Percentiles rank a stretch among this genome's conserved stretches.
These are phyloP conservation scores for Drosophila auraria DNA, from an alignment of 1,140 invertebrate genomes.

Conservation along the genomic window DNA sequence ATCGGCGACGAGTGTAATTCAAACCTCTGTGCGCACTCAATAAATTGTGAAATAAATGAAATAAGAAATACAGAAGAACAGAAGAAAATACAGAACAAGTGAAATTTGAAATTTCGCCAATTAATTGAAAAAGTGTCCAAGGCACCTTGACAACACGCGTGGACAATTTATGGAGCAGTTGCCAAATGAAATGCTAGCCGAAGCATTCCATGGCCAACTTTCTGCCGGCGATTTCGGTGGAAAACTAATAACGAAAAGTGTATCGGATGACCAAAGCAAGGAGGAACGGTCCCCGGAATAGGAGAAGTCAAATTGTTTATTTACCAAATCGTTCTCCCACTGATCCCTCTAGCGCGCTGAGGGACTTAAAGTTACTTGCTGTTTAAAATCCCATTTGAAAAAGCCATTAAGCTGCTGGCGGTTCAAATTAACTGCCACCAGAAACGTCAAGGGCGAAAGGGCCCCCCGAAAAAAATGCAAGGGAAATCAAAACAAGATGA, in stretches of 20 bases:
- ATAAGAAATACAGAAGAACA: constrained; percentile 15
- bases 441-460: constrained; percentile 47
- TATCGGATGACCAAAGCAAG: constrained; percentile 31
- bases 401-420: constrained; percentile 55
- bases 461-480: constrained; percentile 21
- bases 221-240: constrained; percentile 14
- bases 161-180: constrained; percentile 33
- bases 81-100: constrained; percentile 11
- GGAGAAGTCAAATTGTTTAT: constrained; percentile 11
- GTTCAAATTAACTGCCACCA: constrained; percentile 71
- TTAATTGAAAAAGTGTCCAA: constrained; percentile 71
- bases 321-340: not conserved
- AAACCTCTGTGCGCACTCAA: constrained; percentile 37
- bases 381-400: constrained; percentile 62
- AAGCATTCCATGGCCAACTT: constrained; percentile 23
- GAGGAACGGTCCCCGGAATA: not conserved
- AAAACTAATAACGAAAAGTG: constrained; percentile 47
- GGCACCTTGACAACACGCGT: constrained; percentile 43
- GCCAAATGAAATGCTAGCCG: constrained; percentile 22
- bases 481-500: constrained; percentile 42
- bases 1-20: constrained; percentile 42
- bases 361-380: constrained; percentile 45
- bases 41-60: constrained; percentile 58
- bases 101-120: constrained; percentile 52
- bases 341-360: not conserved